phyloP scores from a whole-genome alignment of 2,113 vertebrate genomes.

The Ramphastos sulfuratus region DNA sequence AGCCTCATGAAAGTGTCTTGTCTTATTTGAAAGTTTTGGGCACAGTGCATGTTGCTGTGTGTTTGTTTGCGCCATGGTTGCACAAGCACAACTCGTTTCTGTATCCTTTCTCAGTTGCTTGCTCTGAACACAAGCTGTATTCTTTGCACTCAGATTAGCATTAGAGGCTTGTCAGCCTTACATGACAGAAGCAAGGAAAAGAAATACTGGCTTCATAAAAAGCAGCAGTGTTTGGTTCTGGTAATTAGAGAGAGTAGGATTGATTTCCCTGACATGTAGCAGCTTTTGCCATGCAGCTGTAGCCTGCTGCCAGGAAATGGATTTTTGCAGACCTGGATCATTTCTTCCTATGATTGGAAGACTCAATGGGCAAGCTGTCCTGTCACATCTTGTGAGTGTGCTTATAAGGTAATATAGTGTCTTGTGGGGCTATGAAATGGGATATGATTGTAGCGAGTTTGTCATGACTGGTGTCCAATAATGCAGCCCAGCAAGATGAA shows the following conservation, averaged over 20 bases:
- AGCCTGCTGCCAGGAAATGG: background rate
- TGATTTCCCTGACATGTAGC: background rate
- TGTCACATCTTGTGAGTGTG: background rate
- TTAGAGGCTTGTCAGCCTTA: background rate
- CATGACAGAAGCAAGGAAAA: background rate
- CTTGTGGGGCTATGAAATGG: background rate
- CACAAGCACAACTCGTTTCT: background rate
- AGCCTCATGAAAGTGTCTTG: background rate
- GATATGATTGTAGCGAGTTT: background rate
- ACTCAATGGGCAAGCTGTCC: background rate
- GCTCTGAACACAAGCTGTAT: background rate
- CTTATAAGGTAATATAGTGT: background rate
- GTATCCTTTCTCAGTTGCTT: background rate
- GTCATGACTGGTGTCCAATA: background rate
- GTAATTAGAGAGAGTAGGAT: background rate
- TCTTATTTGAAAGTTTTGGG: background rate
- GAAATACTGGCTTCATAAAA: background rate
- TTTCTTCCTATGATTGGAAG: background rate
- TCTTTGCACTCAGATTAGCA: background rate
- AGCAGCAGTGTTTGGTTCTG: background rate
- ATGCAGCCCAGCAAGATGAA: background rate
- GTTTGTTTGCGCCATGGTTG: background rate
- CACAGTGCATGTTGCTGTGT: background rate
- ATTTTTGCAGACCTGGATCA: background rate
- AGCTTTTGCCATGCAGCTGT: background rate